These are phyloP conservation scores for Pogonocichla stellata DNA, from an alignment of 2,113 vertebrate species.

Conservation along the genomic window DNA sequence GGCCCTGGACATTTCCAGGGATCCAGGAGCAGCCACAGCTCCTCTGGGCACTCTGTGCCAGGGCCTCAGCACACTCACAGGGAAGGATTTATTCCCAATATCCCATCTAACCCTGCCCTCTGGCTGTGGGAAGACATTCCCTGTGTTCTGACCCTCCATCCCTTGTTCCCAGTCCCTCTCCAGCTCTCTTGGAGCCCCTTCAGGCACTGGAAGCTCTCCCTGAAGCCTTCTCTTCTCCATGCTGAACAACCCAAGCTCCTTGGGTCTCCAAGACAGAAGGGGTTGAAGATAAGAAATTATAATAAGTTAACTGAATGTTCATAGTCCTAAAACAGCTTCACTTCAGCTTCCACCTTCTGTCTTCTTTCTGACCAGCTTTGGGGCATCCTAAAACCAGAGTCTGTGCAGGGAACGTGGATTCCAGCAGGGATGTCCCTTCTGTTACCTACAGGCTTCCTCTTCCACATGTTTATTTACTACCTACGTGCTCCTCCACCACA, in stretches of 20 bases:
- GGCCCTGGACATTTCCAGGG: neutral
- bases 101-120: neutral
- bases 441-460: neutral
- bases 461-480: neutral
- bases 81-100: neutral
- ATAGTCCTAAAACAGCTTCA: neutral
- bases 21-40: neutral
- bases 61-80: fast-evolving
- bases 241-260: neutral
- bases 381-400: neutral
- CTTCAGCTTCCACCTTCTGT: neutral
- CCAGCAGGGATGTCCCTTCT: neutral
- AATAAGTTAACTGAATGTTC: neutral
- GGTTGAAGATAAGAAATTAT: neutral
- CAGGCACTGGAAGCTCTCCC: neutral
- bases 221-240: neutral
- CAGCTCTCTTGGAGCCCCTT: neutral
- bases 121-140: neutral
- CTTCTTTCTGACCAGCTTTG: neutral
- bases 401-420: neutral
- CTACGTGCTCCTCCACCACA: conserved; percentile 11
- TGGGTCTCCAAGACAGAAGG: neutral
- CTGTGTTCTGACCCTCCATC: neutral
- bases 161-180: neutral
- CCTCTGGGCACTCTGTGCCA: neutral